Percentiles rank a stretch among this genome's conserved stretches.
These are phyloP conservation scores for Cryptus armator DNA, from an alignment of 2,888 invertebrate genomes.

Conservation along the genomic window DNA sequence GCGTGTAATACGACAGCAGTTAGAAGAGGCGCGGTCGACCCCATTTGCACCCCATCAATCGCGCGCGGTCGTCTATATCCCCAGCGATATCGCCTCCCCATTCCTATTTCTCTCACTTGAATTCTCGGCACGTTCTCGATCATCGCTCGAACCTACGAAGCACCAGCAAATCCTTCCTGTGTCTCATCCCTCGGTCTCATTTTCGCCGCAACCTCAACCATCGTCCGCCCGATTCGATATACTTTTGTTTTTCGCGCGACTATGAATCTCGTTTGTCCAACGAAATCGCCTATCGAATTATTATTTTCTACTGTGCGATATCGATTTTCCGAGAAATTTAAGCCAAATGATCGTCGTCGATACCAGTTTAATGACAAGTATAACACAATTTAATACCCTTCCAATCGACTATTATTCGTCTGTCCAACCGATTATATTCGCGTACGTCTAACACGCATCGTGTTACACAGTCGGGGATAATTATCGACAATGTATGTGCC, in stretches of 20 bases:
- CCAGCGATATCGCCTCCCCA: conserved; percentile 69
- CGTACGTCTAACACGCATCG: background rate
- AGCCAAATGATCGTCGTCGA: too few species aligned
- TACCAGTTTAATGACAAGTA: background rate
- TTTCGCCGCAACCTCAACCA: conserved; percentile 68
- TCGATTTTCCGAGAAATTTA: too few species aligned
- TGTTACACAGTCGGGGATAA: background rate
- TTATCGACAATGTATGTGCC: background rate
- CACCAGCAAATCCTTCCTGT: background rate
- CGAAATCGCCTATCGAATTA: too few species aligned
- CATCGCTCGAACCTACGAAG: conserved; percentile 26
- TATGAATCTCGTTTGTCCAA: too few species aligned
- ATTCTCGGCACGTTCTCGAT: conserved; percentile 61
- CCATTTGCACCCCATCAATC: conserved; percentile 83
- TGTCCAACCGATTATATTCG: background rate
- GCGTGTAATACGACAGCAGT: conserved; percentile 80
- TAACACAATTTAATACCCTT: background rate
- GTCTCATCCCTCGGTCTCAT: background rate
- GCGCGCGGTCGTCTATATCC: conserved; percentile 80
- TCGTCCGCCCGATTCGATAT: background rate
- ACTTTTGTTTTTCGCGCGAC: too few species aligned
- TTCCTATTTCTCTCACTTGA: conserved; percentile 38
- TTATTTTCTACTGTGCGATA: too few species aligned
- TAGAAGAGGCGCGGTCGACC: conserved; percentile 81
- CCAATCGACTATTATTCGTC: background rate